Percentiles rank a stretch among this genome's conserved stretches.
These are phyloP conservation scores for Raja brachyura DNA, from an alignment of 2,113 vertebrate genomes.

Conservation along the genomic window DNA sequence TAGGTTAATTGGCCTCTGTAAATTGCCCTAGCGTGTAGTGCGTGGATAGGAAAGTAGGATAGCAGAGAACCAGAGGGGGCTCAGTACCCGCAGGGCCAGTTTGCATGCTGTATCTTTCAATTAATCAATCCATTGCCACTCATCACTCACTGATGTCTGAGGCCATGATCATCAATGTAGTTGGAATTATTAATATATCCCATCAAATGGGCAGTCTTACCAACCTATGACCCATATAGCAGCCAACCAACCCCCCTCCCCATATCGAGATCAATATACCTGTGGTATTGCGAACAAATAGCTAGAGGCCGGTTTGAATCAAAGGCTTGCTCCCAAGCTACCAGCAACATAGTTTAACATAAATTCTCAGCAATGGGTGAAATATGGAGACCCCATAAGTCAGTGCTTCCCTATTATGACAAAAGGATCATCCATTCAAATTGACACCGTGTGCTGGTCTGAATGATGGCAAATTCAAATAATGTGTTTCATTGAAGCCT, in stretches of 20 bases:
- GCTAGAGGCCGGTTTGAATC: background rate
- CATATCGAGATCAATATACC: background rate
- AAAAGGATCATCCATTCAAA: background rate
- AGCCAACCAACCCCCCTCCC: background rate
- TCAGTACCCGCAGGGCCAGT: too few relatives aligned
- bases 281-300: background rate
- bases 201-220: background rate
- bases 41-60: too few relatives aligned
- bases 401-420: background rate
- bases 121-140: too few relatives aligned
- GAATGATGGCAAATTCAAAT: background rate
- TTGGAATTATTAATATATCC: background rate
- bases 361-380: background rate
- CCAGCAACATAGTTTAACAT: background rate
- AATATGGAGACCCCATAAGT: background rate
- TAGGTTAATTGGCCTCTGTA: too few relatives aligned
- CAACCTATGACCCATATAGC: too few relatives aligned
- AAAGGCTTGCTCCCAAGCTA: background rate
- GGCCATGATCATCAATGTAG: background rate
- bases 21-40: too few relatives aligned
- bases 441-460: slow-evolving; percentile 3
- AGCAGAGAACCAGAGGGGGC: too few relatives aligned
- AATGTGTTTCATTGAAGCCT: background rate
- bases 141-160: background rate
- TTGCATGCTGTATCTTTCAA: too few relatives aligned